These are phyloP conservation scores for Eublepharis macularius DNA, from an alignment of 2,113 vertebrate species.

Conservation along the genomic window DNA sequence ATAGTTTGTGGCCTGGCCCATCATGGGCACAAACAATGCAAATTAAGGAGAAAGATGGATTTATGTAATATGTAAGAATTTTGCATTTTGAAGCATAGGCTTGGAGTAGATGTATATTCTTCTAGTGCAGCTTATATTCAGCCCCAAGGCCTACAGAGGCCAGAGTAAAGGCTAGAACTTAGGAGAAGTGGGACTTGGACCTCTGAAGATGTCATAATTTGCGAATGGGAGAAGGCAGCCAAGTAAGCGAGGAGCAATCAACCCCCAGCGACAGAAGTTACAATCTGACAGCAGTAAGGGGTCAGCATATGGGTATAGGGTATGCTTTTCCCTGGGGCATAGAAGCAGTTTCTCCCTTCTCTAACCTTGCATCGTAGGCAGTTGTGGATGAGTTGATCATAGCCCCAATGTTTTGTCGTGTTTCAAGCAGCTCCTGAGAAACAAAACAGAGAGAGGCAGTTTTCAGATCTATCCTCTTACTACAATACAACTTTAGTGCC, in stretches of 20 bases:
- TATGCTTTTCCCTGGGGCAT: neutral
- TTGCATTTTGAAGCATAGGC: neutral
- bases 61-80: neutral
- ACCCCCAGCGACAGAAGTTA: neutral
- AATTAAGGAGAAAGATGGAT: neutral
- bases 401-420: conserved; percentile 66
- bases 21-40: neutral
- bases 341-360: neutral
- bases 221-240: neutral
- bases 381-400: conserved; percentile 74
- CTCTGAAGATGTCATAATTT: neutral
- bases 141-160: neutral
- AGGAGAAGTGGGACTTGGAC: no score
- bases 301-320: neutral
- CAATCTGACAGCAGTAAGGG: neutral
- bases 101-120: neutral
- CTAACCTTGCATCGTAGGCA: conserved; percentile 81
- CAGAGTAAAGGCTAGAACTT: neutral
- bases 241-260: neutral
- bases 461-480: neutral
- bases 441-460: neutral
- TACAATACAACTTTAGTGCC: no score
- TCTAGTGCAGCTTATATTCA: neutral
- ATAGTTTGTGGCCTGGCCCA: neutral
- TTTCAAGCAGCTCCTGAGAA: conserved; percentile 67